Conservation (phyloP, 1,140 invertebrate genomes). For the Pogonus chalceus region DNA sequence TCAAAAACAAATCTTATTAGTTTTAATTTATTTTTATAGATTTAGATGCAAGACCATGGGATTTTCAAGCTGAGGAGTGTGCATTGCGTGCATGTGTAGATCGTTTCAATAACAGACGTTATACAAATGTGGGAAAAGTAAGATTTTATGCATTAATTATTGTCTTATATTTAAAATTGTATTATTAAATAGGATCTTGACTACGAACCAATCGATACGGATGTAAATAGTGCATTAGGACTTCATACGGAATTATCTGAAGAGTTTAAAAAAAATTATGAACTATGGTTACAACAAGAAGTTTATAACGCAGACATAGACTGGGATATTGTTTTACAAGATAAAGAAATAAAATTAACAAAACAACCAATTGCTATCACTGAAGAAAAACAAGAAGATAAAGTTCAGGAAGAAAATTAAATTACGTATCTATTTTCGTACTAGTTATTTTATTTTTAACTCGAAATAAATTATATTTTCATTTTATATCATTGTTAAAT, state of each 20-base stretch:
- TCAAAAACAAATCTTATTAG: slow-evolving; percentile 9
- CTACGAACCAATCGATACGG: slow-evolving; percentile 77
- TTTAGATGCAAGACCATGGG: slow-evolving; percentile 94
- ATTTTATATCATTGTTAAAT: too few species aligned
- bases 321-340: slow-evolving; percentile 45
- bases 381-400: too few species aligned
- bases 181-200: slow-evolving; percentile 46
- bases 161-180: slow-evolving; percentile 12
- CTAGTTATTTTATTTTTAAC: too few species aligned
- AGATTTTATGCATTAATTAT: neutral
- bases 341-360: neutral
- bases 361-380: too few species aligned
- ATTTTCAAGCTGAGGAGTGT: slow-evolving; percentile 98
- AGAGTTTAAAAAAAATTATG: slow-evolving; percentile 94
- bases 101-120: slow-evolving; percentile 89
- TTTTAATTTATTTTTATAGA: slow-evolving; percentile 43
- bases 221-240: slow-evolving; percentile 73
- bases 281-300: slow-evolving; percentile 92
- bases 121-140: slow-evolving; percentile 34
- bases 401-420: too few species aligned
- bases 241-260: slow-evolving; percentile 75
- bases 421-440: too few species aligned
- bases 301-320: slow-evolving; percentile 80
- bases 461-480: too few species aligned
- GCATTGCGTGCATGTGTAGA: slow-evolving; percentile 86